Evolutionary conservation across 2,113 vertebrate genomes (phyloP).

Genomic region (Barnardius zonarius): DNA sequence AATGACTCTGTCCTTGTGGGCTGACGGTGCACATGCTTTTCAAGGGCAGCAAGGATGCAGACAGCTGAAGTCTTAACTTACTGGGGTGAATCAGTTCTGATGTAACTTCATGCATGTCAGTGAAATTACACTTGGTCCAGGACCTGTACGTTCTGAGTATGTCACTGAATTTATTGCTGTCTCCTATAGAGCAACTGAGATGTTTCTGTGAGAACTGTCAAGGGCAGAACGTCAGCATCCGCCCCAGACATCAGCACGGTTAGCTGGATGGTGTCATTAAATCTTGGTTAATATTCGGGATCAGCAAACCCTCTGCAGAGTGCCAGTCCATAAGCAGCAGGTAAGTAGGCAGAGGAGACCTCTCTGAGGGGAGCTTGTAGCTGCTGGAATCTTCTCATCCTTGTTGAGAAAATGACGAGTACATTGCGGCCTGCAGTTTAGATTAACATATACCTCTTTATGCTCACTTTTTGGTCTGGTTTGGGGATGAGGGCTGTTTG

Average conservation of each 20-base stretch:
- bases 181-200: background rate
- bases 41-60: background rate
- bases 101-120: background rate
- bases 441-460: background rate
- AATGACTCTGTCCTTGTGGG: background rate
- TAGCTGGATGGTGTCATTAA: background rate
- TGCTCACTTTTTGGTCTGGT: background rate
- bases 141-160: background rate
- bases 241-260: background rate
- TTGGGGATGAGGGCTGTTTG: background rate
- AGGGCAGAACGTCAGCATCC: background rate
- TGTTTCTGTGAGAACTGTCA: background rate
- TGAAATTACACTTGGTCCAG: background rate
- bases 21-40: background rate
- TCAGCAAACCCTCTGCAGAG: background rate
- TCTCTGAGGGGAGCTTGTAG: rapidly evolving
- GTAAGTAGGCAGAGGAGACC: background rate
- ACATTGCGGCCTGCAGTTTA: background rate
- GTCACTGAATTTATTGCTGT: background rate
- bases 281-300: background rate
- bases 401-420: background rate
- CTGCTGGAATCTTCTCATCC: background rate
- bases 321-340: background rate
- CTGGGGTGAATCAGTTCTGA: background rate
- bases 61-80: background rate